Evolutionary conservation across 2,888 invertebrate species (phyloP).

Genomic region (Drepanosiphum platanoidis): DNA sequence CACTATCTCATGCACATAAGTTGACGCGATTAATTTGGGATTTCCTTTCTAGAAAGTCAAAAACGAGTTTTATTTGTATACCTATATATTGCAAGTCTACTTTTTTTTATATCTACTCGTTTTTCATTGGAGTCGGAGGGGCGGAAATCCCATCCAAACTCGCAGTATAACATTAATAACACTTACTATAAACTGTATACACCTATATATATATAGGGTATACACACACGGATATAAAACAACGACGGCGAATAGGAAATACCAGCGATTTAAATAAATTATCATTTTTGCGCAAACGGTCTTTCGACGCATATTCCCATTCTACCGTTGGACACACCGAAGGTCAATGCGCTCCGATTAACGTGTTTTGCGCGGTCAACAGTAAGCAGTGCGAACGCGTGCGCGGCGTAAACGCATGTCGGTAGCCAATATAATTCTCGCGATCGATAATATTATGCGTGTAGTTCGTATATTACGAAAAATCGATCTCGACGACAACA

Average conservation of each 20-base stretch:
- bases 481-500: no score
- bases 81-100: background rate
- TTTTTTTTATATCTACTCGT: background rate
- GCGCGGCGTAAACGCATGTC: no score
- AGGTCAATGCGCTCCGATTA: slow-evolving; percentile 47
- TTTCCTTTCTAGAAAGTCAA: background rate
- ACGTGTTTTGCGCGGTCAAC: slow-evolving; percentile 5
- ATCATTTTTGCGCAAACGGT: background rate
- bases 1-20: no score
- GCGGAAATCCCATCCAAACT: background rate
- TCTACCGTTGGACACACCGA: slow-evolving; percentile 6
- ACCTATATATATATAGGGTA: background rate
- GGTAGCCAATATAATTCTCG: no score
- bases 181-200: background rate
- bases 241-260: background rate
- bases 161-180: background rate
- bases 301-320: background rate
- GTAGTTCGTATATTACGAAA: no score
- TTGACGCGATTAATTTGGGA: background rate
- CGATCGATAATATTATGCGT: no score
- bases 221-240: background rate
- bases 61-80: background rate
- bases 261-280: background rate
- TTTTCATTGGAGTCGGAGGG: background rate
- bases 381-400: background rate